Conservation (phyloP, 2,888 invertebrate genomes). For the Callinectes sapidus region DNA sequence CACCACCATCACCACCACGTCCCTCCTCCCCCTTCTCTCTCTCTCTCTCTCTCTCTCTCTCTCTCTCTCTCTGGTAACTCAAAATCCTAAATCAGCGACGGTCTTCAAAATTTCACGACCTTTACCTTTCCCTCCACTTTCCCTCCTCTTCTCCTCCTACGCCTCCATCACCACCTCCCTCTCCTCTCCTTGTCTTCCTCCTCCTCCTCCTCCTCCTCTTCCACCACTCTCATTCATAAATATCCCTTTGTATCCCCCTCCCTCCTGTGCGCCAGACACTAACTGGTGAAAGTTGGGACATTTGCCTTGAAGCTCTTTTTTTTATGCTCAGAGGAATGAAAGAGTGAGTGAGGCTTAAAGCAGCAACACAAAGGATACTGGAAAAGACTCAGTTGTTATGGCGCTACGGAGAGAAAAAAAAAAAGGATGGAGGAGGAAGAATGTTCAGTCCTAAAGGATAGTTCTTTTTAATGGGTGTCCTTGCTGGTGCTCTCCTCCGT, state of each 20-base stretch:
- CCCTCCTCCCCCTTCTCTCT: not conserved
- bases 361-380: not conserved
- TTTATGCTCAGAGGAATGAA: not conserved
- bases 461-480: too few relatives aligned
- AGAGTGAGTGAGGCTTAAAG: not conserved
- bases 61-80: not conserved
- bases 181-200: not conserved
- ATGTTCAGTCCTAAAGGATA: too few relatives aligned
- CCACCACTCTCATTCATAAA: not conserved
- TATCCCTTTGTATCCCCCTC: not conserved
- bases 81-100: too few relatives aligned
- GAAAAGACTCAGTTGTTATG: not conserved
- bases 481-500: too few relatives aligned
- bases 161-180: not conserved
- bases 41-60: slow-evolving; percentile 23
- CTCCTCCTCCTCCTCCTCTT: not conserved
- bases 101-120: not conserved
- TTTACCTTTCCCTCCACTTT: not conserved
- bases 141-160: not conserved
- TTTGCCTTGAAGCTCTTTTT: not conserved
- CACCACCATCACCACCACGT: not conserved
- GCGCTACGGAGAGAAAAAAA: not conserved
- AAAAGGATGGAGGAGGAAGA: not conserved
- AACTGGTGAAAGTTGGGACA: not conserved
- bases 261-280: not conserved